Percentiles rank a stretch among this genome's conserved stretches.
These are phyloP conservation scores for Stenodema calcarata DNA, from an alignment of 2,888 invertebrate genomes.

Conservation along the genomic window DNA sequence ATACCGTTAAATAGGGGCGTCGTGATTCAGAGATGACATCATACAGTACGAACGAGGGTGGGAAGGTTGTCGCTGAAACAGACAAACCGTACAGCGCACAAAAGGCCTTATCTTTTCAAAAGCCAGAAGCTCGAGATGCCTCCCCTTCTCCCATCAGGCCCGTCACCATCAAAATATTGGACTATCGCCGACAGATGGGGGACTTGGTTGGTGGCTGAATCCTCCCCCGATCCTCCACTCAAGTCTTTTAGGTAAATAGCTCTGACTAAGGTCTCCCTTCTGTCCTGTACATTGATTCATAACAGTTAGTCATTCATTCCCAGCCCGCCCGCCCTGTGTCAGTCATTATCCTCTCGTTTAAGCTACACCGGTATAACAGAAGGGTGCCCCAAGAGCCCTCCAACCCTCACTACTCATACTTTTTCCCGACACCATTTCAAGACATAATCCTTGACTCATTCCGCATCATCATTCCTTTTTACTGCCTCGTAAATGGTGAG, in stretches of 20 bases:
- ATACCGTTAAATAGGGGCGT: background rate
- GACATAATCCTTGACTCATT: no score
- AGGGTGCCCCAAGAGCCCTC: background rate
- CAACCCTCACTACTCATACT: background rate
- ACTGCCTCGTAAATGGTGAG: no score
- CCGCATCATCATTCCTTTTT: no score
- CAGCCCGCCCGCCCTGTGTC: background rate
- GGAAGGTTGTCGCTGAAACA: background rate
- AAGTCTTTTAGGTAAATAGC: slow-evolving; percentile 7
- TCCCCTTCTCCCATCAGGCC: background rate
- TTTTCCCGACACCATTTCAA: no score
- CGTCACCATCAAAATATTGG: background rate
- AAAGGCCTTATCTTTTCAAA: background rate
- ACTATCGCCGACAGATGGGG: background rate
- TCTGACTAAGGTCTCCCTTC: slow-evolving; percentile 6
- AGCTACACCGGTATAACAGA: background rate
- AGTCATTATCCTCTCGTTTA: background rate
- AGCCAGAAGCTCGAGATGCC: background rate
- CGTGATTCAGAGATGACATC: background rate
- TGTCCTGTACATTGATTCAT: background rate
- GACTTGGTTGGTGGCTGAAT: background rate
- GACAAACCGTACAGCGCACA: background rate
- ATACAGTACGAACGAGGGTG: background rate
- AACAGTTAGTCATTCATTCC: slow-evolving; percentile 18
- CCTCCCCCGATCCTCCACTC: background rate